A percentile compares a stretch with the other conserved stretches of the same genome.
Evolutionary conservation across 2,888 invertebrate genomes (phyloP).

Genomic region (Agelastica alni): DNA sequence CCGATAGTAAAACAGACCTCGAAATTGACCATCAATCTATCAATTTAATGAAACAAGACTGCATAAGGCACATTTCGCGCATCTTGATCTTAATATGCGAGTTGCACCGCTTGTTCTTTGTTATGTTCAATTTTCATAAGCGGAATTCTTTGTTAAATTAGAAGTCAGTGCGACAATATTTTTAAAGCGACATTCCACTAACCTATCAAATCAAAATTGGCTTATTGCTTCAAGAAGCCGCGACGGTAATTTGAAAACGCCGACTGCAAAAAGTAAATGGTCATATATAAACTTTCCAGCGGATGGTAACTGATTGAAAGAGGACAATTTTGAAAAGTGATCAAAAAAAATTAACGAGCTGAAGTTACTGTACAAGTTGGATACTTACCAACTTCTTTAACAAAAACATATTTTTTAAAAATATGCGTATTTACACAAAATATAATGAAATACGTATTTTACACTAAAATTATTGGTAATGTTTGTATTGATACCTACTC

Average conservation of each 20-base stretch:
- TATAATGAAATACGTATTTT: no score
- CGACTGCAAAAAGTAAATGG: constrained; percentile 31
- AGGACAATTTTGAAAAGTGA: constrained; percentile 25
- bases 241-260: constrained; percentile 19
- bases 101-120: constrained; percentile 24
- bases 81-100: constrained; percentile 14
- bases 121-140: constrained; percentile 43
- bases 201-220: constrained; percentile 37
- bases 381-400: no score
- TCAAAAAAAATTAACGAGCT: constrained; percentile 24
- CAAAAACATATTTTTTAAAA: no score
- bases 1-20: background rate
- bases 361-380: no score
- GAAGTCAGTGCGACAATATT: constrained; percentile 35
- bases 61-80: constrained; percentile 21
- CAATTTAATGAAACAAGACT: constrained; percentile 20
- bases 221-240: constrained; percentile 7
- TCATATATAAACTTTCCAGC: constrained; percentile 31
- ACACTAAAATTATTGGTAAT: no score
- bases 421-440: no score
- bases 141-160: constrained; percentile 37
- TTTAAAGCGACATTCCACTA: constrained; percentile 34
- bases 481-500: no score
- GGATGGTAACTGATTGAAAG: constrained; percentile 21
- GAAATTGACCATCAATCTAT: constrained; percentile 18